Conservation (phyloP, 2,888 invertebrate species). For the Invenusta paracnida region DNA sequence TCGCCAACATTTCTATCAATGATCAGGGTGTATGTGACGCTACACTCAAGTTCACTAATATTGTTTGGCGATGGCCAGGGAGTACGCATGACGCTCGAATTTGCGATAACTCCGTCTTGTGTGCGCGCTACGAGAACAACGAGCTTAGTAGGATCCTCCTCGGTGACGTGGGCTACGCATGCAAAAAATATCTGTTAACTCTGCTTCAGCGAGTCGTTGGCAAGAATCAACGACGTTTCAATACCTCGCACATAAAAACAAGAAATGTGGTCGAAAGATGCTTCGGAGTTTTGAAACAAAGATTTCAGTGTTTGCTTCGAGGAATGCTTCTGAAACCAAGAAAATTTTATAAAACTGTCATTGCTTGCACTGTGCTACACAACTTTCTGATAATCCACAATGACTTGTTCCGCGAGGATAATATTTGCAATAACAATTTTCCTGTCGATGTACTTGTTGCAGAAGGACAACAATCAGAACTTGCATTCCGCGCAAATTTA, state of each 20-base stretch:
- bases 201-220: background rate
- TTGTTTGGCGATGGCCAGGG: background rate
- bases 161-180: background rate
- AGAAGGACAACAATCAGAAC: background rate
- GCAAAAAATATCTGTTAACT: background rate
- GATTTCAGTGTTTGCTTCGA: conserved; percentile 20
- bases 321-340: background rate
- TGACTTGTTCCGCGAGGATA: background rate
- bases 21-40: background rate
- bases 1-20: too few species aligned
- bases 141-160: background rate
- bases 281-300: conserved; percentile 24
- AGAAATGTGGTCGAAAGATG: conserved; percentile 20
- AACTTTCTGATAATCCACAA: background rate
- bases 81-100: background rate
- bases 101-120: background rate
- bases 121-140: background rate
- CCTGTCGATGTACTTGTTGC: background rate
- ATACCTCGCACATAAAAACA: conserved; percentile 6
- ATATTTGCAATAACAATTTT: background rate
- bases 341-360: background rate
- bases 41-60: background rate
- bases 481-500: background rate
- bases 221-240: conserved; percentile 4
- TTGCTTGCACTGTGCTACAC: conserved; percentile 15